Evolutionary conservation across 2,888 invertebrate species (phyloP), one percentile per base, ranked within the genome.

Genomic region (Cantharis rustica): DNA sequence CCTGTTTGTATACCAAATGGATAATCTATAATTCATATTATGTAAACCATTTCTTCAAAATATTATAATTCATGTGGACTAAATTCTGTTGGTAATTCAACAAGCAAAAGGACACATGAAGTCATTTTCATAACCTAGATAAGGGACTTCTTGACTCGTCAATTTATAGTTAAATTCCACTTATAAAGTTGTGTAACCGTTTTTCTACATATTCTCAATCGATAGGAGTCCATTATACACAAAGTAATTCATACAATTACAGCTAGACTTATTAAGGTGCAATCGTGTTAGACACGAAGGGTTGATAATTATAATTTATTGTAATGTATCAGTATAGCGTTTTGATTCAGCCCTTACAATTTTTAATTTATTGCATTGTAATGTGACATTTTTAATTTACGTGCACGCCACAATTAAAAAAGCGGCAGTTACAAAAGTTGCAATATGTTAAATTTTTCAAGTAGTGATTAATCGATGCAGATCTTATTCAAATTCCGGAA

Each of bases 261-360:
- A 66, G 17, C 7, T 66, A 20, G 68, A 61, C 61, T 70, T 20
- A 66, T 66, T 66, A 20, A 66, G 64, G 64, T 13, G n/a, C 68
- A 72, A 66, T 66, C 23, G 20, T 20, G 64, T 23, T 66, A 69
- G 76, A 73, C 73, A 69, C 73, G 69, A 74, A 76, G 79, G 75
- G 76, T 75, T 80, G 79, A 79, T 81, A 81, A 81, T 81, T 81
- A 77, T 80, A 80, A 81, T 81, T 81, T 80, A 81, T 81, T 78
- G 79, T 73, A 20, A 68, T 72, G 71, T 80, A 78, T 76, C 78
- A 79, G 75, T 76, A 71, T 75, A 72, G 69, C 75, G 77, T 79
- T 75, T 47, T 73, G 76, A 17, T 69, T 75, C 63, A 69, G 68
- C 72, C 69, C 75, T 61, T 75, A 71, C 7, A 75, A 17, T 66